These are phyloP conservation scores for Pelodytes ibericus DNA, from an alignment of 2,797 vertebrate genomes.

Conservation along the genomic window DNA sequence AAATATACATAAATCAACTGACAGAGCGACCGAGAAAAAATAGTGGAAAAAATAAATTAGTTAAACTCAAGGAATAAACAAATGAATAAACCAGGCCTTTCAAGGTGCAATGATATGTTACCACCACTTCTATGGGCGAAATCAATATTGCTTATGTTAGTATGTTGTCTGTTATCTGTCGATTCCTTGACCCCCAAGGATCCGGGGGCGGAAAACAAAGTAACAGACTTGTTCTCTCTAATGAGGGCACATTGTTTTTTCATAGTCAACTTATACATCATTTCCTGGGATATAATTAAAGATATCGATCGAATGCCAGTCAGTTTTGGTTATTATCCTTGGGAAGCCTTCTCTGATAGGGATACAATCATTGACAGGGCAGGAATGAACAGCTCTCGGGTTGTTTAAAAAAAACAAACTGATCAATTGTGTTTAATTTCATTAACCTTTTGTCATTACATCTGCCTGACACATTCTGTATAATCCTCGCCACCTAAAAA, in stretches of 20 bases:
- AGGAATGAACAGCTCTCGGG: background rate
- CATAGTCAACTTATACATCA: background rate
- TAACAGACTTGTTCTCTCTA: background rate
- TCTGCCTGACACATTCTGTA: background rate
- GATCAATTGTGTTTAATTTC: slow-evolving; percentile 44
- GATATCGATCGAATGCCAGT: slow-evolving; percentile 1
- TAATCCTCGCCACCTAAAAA: too few relatives aligned
- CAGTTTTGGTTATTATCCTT: slow-evolving; percentile 19
- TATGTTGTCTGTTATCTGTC: background rate
- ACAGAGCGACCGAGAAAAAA: too few relatives aligned
- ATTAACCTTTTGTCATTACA: slow-evolving; percentile 44
- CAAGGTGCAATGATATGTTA: background rate
- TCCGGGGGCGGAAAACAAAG: too few relatives aligned
- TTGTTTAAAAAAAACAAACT: slow-evolving; percentile 9
- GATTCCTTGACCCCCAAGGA: background rate
- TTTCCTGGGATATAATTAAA: slow-evolving; percentile 25
- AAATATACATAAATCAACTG: too few relatives aligned
- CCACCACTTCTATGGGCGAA: background rate
- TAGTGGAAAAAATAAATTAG: too few relatives aligned
- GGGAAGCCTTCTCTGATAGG: background rate
- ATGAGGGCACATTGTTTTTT: background rate
- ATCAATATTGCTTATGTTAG: slow-evolving; percentile 8
- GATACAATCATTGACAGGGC: background rate
- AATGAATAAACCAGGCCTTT: too few relatives aligned
- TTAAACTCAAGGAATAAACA: too few relatives aligned